phyloP scores from a whole-genome alignment of 1,140 invertebrate genomes.

The Aporrectodea caliginosa region DNA sequence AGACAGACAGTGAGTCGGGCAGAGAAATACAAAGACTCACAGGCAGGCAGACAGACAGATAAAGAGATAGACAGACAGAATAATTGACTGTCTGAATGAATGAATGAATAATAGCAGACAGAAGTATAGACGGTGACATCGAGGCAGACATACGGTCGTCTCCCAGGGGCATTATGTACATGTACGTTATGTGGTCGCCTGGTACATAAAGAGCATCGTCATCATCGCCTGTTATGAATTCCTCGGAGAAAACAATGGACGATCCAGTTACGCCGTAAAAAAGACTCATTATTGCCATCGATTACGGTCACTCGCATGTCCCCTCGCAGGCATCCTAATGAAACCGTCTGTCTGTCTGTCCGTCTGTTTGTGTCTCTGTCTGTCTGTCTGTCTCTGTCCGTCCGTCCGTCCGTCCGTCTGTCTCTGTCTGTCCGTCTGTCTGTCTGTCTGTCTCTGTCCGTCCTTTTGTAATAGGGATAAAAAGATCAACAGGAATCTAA shows the following conservation, averaged over 20 bases:
- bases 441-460: background rate
- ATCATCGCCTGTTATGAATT: too few species aligned
- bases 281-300: too few species aligned
- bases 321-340: too few species aligned
- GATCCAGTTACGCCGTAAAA: too few species aligned
- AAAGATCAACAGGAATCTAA: background rate
- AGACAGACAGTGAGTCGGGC: background rate
- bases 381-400: background rate
- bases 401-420: background rate
- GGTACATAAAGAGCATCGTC: too few species aligned
- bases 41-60: background rate
- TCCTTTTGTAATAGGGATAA: background rate
- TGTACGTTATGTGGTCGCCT: too few species aligned
- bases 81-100: background rate
- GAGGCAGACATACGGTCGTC: background rate
- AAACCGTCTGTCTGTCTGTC: too few species aligned
- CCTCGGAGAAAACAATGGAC: too few species aligned
- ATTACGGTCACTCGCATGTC: too few species aligned
- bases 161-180: too few species aligned
- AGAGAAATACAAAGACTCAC: background rate
- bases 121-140: background rate
- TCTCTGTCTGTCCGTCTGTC: background rate
- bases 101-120: background rate
- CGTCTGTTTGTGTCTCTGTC: background rate
- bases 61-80: background rate